Evolutionary conservation across 2,113 vertebrate species (phyloP), one percentile per base, ranked within the genome.

Genomic region (Microtus richardsoni): DNA sequence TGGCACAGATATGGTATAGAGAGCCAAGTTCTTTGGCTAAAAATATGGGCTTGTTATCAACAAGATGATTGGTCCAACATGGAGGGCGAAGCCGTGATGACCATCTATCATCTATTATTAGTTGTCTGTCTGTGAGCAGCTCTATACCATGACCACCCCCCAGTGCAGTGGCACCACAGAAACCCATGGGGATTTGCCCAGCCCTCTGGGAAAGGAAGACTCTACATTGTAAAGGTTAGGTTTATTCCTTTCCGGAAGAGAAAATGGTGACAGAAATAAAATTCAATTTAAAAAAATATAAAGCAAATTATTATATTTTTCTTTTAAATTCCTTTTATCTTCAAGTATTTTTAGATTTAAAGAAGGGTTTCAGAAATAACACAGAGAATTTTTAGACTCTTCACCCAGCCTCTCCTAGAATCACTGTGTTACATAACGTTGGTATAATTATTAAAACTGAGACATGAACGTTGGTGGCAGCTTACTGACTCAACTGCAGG

Each of bases 291-390:
- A 74, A 3, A 3, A 30, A 87, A 80, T 64, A 54, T 78, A 91
- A 90, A 64, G 36, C 36, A 66, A 80, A 30, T 24, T 80, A 79
- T 66, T 9, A 12, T 26, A n/a, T 62, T 93, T 91, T 74, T 60
- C 24, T 73, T 39, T 80, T 74, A 52, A 87, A 80, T 24, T 49
- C 0, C n/a, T 87, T 91, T 62, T 80, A 49, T 62, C 73, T 52
- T 73, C 30, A 87, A 80, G 68, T 91, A 95, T 28, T 91, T 95
- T 91, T 80, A 64, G 41, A 73, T 62, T 79, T 79, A 71, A 33
- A 60, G n/a, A 70, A 84, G n/a, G 44, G 44, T 66, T 91, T 26
- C 82, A 91, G 26, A 80, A 91, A 87, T 52, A 91, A 36, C 39
- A 52, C 3, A n/a, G 47, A 78, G 44, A 79, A 71, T 74, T 79